These are phyloP conservation scores for Chamaetylas fuelleborni DNA, from an alignment of 2,113 vertebrate genomes.

Conservation along the genomic window DNA sequence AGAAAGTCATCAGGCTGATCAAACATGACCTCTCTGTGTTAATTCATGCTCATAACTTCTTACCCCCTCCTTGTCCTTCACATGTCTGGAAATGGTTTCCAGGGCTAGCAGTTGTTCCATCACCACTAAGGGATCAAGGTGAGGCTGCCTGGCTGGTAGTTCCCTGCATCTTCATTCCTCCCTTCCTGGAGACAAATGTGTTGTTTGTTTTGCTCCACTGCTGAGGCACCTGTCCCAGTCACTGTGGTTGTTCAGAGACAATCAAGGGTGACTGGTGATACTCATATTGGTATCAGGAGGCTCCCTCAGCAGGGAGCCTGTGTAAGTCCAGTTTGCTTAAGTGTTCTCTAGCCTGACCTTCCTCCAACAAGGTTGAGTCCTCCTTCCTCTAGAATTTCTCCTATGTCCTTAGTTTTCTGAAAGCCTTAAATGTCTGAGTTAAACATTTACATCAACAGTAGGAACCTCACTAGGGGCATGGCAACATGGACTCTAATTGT, in stretches of 20 bases:
- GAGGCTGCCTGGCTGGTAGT: not conserved
- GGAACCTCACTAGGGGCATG: not conserved
- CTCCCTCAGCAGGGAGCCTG: not conserved
- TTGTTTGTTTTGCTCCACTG: not conserved
- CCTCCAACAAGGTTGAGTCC: not conserved
- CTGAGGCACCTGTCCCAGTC: not conserved
- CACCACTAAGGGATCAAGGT: rapidly evolving
- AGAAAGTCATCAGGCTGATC: not conserved
- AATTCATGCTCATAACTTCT: not conserved
- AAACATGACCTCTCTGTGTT: not conserved
- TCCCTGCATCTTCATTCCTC: not conserved
- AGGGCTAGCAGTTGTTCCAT: not conserved
- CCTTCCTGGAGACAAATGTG: not conserved
- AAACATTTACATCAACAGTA: not conserved
- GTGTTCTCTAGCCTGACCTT: not conserved
- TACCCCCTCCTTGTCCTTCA: not conserved
- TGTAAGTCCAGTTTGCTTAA: not conserved
- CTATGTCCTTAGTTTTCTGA: not conserved
- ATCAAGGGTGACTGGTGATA: not conserved
- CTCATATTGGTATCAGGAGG: rapidly evolving
- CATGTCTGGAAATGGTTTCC: not conserved
- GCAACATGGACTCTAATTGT: not conserved
- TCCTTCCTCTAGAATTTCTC: not conserved
- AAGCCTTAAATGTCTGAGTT: not conserved
- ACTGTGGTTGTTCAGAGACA: not conserved